Evolutionary conservation across 1,140 invertebrate genomes (phyloP).

Genomic region (Ectropis grisescens): DNA sequence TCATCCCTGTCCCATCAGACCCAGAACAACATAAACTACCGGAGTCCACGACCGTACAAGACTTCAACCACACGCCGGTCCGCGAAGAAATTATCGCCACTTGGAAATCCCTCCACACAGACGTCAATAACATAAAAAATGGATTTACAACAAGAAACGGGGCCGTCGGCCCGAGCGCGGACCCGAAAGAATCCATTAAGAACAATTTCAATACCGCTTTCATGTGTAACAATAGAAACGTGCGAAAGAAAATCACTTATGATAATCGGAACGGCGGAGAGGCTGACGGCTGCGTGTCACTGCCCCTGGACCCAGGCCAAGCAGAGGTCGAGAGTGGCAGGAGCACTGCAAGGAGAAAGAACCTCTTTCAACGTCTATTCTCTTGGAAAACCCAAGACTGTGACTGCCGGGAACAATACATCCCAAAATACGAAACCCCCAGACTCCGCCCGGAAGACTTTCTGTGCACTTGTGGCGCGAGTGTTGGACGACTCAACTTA

Average conservation of each 20-base stretch:
- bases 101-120: conserved; percentile 57
- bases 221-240: conserved; percentile 25
- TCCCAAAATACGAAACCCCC: conserved; percentile 17
- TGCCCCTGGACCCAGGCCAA: conserved; percentile 34
- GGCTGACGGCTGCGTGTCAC: conserved; percentile 31
- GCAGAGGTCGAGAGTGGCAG: conserved; percentile 20
- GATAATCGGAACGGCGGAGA: conserved; percentile 29
- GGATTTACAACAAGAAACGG: conserved; percentile 34
- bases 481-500: conserved; percentile 19
- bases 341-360: conserved; percentile 29
- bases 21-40: conserved; percentile 25
- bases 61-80: conserved; percentile 28
- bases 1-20: conserved; percentile 20
- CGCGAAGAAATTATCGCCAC: conserved; percentile 57
- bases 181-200: conserved; percentile 26
- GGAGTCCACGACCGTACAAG: conserved; percentile 39
- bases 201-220: conserved; percentile 21
- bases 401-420: conserved; percentile 36
- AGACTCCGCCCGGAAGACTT: conserved; percentile 28
- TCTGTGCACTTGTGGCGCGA: conserved; percentile 43
- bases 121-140: conserved; percentile 60
- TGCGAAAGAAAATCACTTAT: conserved; percentile 41
- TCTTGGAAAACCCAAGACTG: conserved; percentile 53
- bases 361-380: conserved; percentile 48
- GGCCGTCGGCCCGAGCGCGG: conserved; percentile 11